Evolutionary conservation across 2,797 vertebrate genomes (phyloP), one percentile per base, ranked within the genome.

Genomic region (Champsocephalus esox): DNA sequence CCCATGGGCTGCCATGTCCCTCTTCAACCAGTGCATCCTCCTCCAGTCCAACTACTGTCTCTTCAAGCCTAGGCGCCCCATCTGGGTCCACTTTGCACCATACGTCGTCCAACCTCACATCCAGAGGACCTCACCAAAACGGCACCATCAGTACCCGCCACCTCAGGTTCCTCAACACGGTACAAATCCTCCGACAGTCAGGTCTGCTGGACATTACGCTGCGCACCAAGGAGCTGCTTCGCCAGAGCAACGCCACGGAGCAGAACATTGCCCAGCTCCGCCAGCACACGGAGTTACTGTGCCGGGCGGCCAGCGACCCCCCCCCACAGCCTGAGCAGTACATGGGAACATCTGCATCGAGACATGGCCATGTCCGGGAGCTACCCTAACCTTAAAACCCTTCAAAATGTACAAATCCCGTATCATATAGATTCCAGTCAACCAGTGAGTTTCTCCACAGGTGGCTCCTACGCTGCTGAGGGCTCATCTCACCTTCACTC

Each of bases 121-220:
- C 72, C 41, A 80, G 80, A 63, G 78, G 67, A 17, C 51, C 61
- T 51, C 73, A 75, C 50, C 79, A 69, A 73, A 87, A 81, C 19
- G 1, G 28, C 60, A 62, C 48, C n/a, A 46, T 58, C 9, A 77
- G 66, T 16, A 38, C 58, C 38, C 90, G 76, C 51, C 88, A 92
- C 51, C 85, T 77, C 8, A 92, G 93, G 48, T 94, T 95, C 83
- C 86, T 88, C 54, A 94, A 94, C 89, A 95, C 94, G 0, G 65
- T 92, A 52, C 87, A 94, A 70, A 89, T 93, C 78, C 92, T 95
- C 54, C 85, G 79, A 48, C 93, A 93, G 21, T 95, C 93, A 0
- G 94, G 94, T 19, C 81, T 96, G 70, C 60, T 95, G 75, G 92
- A 93, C 81, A 93, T 95, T 55, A 94, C 94, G 0, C 56, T 95